Evolutionary conservation across 2,888 invertebrate species (phyloP), one percentile per base, ranked within the genome.

Genomic region (Leptopilina syphax): DNA sequence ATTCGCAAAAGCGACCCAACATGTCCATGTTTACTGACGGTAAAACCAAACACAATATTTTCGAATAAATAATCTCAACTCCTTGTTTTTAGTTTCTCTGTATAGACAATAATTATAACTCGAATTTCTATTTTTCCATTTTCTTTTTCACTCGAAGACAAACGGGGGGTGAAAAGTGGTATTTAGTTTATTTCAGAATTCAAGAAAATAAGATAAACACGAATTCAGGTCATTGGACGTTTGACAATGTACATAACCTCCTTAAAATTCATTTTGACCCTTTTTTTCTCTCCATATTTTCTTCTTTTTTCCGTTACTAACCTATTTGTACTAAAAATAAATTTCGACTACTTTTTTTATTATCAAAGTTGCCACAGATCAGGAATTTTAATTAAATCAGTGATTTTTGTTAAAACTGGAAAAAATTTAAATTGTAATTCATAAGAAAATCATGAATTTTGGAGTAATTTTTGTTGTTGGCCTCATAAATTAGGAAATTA

Each of bases 1-100:
- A 8, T 73, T 73, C 18, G 54, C 57, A 13, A 5, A 73, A n/a
- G 73, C n/a, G 73, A 73, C n/a, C 10, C 47, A 73, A 73, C 73
- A 73, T 73, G 73, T 60, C 73, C 34, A 73, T 73, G 73, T 73
- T 73, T 57, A 73, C 73, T 73, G 73, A 73, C 57, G 73, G 73
- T 73, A 73, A 73, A 44, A 44, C 44, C 44, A 44, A 8, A 27
- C 12, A 60, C 54, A 54, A 41, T 57, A 27, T 13, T 73, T 50
- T 34, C 13, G 57, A 57, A 73, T 57, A 54, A 73, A 34, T 54
- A 34, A 57, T 41, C 9, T 73, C 41, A n/a, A n/a, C 41, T 7
- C 27, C 9, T 57, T 27, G 34, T 34, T 34, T 34, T 34, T 54
- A 34, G 24, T 5, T 9, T 41, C 6, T 9, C 44, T 50, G 0